phyloP scores from a whole-genome alignment of 2,113 vertebrate genomes.

The Leiothrix lutea region DNA sequence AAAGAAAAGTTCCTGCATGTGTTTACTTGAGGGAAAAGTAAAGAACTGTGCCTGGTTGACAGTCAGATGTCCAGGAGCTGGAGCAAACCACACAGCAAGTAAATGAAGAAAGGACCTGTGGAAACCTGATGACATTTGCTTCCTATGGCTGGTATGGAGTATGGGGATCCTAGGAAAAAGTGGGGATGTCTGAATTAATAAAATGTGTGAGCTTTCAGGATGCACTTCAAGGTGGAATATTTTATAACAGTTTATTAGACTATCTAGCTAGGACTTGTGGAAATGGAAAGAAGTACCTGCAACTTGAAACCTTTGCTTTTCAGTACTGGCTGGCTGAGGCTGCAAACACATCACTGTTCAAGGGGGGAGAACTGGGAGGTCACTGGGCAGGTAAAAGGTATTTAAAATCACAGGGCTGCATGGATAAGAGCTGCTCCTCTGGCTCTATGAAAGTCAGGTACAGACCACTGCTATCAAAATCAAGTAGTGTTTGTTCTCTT shows the following conservation, averaged over 20 bases:
- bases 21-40: not conserved
- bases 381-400: not conserved
- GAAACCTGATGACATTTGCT: not conserved
- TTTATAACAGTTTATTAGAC: not conserved
- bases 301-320: not conserved
- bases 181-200: not conserved
- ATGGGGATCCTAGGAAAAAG: not conserved
- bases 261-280: not conserved
- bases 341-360: not conserved
- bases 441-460: not conserved
- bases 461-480: not conserved
- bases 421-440: not conserved
- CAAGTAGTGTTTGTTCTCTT: constrained; percentile 31
- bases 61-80: not conserved
- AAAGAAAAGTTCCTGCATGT: not conserved
- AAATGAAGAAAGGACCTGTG: not conserved
- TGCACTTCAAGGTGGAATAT: not conserved
- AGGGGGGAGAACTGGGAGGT: not conserved
- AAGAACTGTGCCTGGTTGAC: not conserved
- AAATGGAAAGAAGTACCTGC: not conserved
- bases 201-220: not conserved
- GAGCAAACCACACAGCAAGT: not conserved
- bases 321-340: not conserved
- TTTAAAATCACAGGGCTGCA: constrained; percentile 14
- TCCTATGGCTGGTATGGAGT: not conserved